A percentile compares a stretch with the other conserved stretches of the same genome.
Conservation (phyloP, 2,888 invertebrate species). For the Cepaea hortensis region DNA sequence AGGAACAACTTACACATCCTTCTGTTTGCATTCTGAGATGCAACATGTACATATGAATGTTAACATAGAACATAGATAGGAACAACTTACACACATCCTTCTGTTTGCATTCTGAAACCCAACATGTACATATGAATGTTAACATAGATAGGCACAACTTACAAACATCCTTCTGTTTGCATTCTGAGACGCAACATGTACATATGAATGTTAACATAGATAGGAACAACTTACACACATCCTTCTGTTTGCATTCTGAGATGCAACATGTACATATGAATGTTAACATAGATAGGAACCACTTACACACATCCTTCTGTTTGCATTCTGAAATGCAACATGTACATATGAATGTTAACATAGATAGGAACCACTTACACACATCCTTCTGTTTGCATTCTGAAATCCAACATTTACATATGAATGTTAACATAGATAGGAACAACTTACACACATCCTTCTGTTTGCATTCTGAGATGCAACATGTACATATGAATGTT, state of each 20-base stretch:
- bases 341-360: neutral
- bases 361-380: neutral
- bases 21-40: neutral
- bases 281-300: neutral
- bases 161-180: neutral
- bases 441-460: neutral
- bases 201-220: neutral
- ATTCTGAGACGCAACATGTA: neutral
- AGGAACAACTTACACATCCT: neutral
- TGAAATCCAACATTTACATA: neutral
- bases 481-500: neutral
- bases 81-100: neutral
- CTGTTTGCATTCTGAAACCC: neutral
- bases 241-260: neutral
- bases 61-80: too few relatives aligned
- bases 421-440: neutral
- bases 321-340: neutral
- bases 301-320: neutral
- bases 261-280: neutral
- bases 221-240: neutral
- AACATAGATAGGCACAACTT: neutral
- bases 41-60: neutral
- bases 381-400: neutral
- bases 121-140: neutral
- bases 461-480: neutral